phyloP scores from a whole-genome alignment of 2,888 invertebrate genomes.

The Ypsolopha sequella region DNA sequence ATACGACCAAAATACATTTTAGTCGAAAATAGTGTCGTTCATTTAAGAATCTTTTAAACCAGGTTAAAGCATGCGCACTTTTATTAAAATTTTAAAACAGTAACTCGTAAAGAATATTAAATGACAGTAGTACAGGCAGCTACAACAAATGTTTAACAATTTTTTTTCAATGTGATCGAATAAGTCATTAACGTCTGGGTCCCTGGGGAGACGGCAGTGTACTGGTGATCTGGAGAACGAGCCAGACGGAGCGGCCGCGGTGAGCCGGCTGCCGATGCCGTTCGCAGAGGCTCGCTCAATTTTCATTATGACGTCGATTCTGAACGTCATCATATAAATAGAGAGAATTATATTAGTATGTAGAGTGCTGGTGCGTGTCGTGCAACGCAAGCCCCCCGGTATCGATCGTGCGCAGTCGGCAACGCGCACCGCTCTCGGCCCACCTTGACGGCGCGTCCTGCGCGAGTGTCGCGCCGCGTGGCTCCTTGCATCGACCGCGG shows the following conservation, averaged over 20 bases:
- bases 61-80: no score
- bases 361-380: slow-evolving; percentile 19
- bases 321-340: slow-evolving; percentile 44
- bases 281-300: slow-evolving; percentile 14
- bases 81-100: no score
- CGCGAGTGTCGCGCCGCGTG: slow-evolving; percentile 43
- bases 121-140: no score
- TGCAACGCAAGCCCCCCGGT: slow-evolving; percentile 36
- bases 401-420: slow-evolving; percentile 27
- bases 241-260: slow-evolving; percentile 1
- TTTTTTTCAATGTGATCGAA: no score
- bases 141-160: no score
- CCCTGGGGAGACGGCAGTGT: neutral
- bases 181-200: no score
- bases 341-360: slow-evolving; percentile 27
- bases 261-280: neutral
- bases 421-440: slow-evolving; percentile 24
- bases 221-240: neutral
- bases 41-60: no score
- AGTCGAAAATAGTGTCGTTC: no score
- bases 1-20: no score
- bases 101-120: no score
- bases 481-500: slow-evolving; percentile 46
- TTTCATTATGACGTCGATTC: slow-evolving; percentile 39
- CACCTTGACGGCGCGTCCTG: slow-evolving; percentile 39